These are phyloP conservation scores for Popillia japonica DNA, from an alignment of 1,140 invertebrate species.

Conservation along the genomic window DNA sequence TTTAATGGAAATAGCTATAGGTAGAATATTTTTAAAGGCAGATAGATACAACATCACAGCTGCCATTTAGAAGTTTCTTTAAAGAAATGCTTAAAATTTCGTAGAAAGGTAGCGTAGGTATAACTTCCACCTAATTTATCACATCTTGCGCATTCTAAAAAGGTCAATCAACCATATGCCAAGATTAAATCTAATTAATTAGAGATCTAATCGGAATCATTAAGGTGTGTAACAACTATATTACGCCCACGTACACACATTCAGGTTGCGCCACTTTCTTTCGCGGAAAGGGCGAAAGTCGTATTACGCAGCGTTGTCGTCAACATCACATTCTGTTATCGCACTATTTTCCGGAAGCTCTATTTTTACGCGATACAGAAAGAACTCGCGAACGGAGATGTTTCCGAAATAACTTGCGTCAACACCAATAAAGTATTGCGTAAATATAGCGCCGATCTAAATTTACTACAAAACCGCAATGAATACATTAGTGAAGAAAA, in stretches of 20 bases:
- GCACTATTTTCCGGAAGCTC: not conserved
- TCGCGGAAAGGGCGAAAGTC: not conserved
- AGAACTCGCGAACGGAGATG: too few relatives aligned
- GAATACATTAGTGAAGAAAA: not conserved
- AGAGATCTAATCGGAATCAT: not conserved
- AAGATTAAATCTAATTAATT: not conserved
- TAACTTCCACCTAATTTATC: not conserved
- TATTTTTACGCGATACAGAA: too few relatives aligned
- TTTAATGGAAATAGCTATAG: too few relatives aligned
- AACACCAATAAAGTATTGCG: not conserved
- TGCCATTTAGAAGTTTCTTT: not conserved
- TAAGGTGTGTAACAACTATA: not conserved
- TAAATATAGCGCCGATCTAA: constrained; percentile 4
- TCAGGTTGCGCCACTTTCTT: not conserved
- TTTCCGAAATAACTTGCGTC: not conserved
- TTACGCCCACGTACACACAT: not conserved
- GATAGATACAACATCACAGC: too few relatives aligned
- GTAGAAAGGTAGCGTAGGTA: not conserved
- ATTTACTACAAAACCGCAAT: constrained; percentile 9
- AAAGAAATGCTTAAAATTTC: not conserved
- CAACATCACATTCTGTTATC: not conserved
- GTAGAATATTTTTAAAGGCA: too few relatives aligned
- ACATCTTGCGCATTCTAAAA: not conserved
- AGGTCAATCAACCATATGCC: not conserved
- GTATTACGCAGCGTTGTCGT: constrained; percentile 1